These are phyloP conservation scores for Sylvilagus bachmani DNA, from an alignment of 2,113 vertebrate genomes.

Conservation along the genomic window DNA sequence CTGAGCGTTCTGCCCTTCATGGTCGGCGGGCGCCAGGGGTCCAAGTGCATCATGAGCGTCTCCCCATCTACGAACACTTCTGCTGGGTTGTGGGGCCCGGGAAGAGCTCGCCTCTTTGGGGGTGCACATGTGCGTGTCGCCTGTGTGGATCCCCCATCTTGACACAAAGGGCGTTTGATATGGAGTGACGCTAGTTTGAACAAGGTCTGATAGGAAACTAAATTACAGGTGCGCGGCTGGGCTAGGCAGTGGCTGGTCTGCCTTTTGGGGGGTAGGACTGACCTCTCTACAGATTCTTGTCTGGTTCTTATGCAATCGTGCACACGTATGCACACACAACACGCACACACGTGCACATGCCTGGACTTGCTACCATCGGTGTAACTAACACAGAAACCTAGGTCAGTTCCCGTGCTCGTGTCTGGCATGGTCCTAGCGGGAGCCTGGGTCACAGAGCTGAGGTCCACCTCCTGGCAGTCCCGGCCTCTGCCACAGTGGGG, in stretches of 20 bases:
- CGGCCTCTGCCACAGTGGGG: too few relatives aligned
- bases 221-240: too few relatives aligned
- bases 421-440: neutral
- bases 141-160: fast-evolving
- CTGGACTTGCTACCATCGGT: fast-evolving
- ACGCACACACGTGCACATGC: fast-evolving
- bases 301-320: neutral
- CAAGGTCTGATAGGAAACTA: neutral
- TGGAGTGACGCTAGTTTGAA: neutral
- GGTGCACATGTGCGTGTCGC: fast-evolving
- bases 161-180: too few relatives aligned
- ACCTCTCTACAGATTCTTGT: too few relatives aligned
- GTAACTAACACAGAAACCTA: neutral
- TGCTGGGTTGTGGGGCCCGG: too few relatives aligned
- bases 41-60: neutral
- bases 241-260: fast-evolving
- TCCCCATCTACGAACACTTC: neutral
- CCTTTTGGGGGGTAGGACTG: neutral
- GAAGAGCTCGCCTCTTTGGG: too few relatives aligned
- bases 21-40: too few relatives aligned
- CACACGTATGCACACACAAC: neutral
- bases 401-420: fast-evolving
- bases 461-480: neutral
- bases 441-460: neutral
- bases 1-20: neutral